Conservation (phyloP, 2,888 invertebrate species). For the Papilio protenor region DNA sequence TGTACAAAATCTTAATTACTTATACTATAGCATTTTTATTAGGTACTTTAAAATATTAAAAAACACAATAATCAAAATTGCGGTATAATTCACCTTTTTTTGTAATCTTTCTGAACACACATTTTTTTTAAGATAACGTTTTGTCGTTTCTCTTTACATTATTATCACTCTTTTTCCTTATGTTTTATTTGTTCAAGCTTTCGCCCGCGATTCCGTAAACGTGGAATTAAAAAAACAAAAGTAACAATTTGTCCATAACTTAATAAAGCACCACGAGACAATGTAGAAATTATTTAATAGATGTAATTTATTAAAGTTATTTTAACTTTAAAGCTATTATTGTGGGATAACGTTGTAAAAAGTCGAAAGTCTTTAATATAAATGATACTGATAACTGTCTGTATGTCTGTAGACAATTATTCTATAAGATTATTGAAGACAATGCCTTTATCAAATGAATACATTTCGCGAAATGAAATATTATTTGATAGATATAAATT, state of each 20-base stretch:
- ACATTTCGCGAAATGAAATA: constrained; percentile 20
- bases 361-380: not conserved
- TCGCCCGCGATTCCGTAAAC: no score
- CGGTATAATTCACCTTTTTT: not conserved
- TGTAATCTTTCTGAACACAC: not conserved
- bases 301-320: not conserved
- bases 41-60: not conserved
- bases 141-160: not conserved
- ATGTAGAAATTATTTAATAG: not conserved
- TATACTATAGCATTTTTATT: not conserved
- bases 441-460: constrained; percentile 11
- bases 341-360: not conserved
- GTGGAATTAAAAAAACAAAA: no score
- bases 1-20: not conserved
- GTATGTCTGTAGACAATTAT: not conserved
- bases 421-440: constrained; percentile 19
- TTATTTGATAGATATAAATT: not conserved
- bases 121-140: not conserved
- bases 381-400: constrained; percentile 17
- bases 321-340: not conserved
- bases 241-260: no score
- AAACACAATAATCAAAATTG: no score
- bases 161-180: not conserved
- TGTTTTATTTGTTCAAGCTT: not conserved
- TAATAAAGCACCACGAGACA: not conserved